Percentiles rank a stretch among this genome's conserved stretches.
Evolutionary conservation across 2,888 invertebrate genomes (phyloP).

Genomic region (Acleris literana): DNA sequence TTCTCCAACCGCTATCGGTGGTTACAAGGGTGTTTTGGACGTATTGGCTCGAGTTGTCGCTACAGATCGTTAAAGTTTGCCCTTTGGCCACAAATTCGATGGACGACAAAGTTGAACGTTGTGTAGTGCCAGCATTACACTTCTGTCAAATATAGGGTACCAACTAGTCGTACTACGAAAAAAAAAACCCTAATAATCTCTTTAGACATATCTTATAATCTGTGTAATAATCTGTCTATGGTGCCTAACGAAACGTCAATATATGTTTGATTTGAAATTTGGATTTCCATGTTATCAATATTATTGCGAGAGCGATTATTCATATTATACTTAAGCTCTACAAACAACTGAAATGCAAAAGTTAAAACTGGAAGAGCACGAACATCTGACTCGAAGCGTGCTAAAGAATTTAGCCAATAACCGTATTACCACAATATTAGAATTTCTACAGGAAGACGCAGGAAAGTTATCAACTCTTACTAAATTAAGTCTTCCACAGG

Average conservation of each 20-base stretch:
- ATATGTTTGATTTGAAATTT: slow-evolving; percentile 5
- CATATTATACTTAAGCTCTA: not conserved
- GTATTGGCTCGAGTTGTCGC: too few relatives aligned
- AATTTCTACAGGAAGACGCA: slow-evolving; percentile 83
- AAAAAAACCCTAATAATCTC: too few relatives aligned
- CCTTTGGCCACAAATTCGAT: too few relatives aligned
- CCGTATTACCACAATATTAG: slow-evolving; percentile 80
- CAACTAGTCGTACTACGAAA: too few relatives aligned
- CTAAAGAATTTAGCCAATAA: slow-evolving; percentile 75
- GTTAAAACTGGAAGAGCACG: slow-evolving; percentile 51
- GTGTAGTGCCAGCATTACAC: too few relatives aligned
- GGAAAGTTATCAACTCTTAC: slow-evolving; percentile 78
- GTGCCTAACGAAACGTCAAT: not conserved
- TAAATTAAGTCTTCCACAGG: slow-evolving; percentile 76
- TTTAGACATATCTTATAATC: too few relatives aligned
- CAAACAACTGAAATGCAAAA: slow-evolving; percentile 54
- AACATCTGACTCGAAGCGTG: slow-evolving; percentile 63
- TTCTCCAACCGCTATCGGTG: too few relatives aligned
- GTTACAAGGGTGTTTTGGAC: too few relatives aligned
- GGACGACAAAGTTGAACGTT: too few relatives aligned
- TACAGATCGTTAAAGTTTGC: too few relatives aligned
- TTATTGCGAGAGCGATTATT: not conserved
- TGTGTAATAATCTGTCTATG: not conserved
- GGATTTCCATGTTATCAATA: not conserved
- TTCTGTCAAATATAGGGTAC: too few relatives aligned